phyloP scores from a whole-genome alignment of 2,113 vertebrate genomes.

The Pelmatolapia mariae region DNA sequence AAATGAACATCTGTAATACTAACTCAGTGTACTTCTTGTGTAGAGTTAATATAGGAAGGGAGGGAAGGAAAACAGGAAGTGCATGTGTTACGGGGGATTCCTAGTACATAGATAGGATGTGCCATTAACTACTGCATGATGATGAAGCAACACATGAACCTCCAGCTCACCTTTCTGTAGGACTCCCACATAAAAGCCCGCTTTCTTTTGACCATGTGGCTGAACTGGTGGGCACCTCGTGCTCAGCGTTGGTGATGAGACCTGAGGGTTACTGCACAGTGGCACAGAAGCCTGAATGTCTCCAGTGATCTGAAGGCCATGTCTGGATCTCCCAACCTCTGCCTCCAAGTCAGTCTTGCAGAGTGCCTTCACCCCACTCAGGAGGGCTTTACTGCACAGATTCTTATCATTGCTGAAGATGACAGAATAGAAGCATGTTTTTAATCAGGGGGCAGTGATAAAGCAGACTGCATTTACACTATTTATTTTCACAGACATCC shows the following conservation, averaged over 20 bases:
- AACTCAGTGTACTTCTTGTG: background rate
- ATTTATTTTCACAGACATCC: background rate
- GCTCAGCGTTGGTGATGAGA: background rate
- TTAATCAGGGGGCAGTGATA: background rate
- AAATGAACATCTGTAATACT: background rate
- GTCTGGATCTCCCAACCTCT: slow-evolving; percentile 60
- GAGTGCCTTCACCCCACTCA: slow-evolving; percentile 85
- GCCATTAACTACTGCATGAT: background rate
- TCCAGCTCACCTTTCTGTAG: slow-evolving; percentile 35
- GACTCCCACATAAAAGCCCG: background rate
- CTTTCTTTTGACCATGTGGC: background rate
- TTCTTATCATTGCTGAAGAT: slow-evolving; percentile 88
- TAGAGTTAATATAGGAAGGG: background rate
- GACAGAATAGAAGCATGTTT: background rate
- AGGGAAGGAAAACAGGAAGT: background rate
- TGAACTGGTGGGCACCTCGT: slow-evolving; percentile 25
- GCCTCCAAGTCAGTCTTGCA: slow-evolving; percentile 82
- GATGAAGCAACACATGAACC: background rate
- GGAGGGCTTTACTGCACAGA: slow-evolving; percentile 86
- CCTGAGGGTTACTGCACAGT: background rate
- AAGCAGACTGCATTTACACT: background rate
- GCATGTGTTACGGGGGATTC: background rate
- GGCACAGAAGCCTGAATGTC: background rate
- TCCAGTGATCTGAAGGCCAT: background rate
- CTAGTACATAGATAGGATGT: background rate